Percentiles rank a stretch among this genome's conserved stretches.
Conservation (phyloP, 2,888 invertebrate genomes). For the Erebia epiphron region DNA sequence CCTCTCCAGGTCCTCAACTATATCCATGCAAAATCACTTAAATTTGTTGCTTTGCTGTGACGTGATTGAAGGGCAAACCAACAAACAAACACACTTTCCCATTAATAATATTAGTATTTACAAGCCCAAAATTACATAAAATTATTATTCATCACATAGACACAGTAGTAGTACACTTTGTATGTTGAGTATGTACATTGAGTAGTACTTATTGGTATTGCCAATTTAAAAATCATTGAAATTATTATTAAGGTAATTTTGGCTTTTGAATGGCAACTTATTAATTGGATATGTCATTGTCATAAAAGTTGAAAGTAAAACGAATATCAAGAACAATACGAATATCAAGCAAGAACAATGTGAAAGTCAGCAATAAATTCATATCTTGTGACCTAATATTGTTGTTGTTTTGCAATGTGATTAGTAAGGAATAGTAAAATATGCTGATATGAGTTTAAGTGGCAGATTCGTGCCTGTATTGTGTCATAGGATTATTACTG, state of each 20-base stretch:
- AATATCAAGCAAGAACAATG: conserved; percentile 49
- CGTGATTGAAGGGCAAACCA: no score
- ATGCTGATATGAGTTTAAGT: conserved; percentile 35
- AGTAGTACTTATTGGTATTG: conserved; percentile 46
- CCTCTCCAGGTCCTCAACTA: no score
- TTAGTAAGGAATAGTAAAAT: conserved; percentile 22
- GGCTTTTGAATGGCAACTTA: conserved; percentile 52
- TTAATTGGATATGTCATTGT: conserved; percentile 50
- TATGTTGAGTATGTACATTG: not conserved
- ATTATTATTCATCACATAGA: not conserved
- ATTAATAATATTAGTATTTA: no score
- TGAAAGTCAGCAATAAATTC: conserved; percentile 62
- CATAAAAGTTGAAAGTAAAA: conserved; percentile 24
- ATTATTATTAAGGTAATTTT: conserved; percentile 34
- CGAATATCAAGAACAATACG: conserved; percentile 47
- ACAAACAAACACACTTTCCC: no score
- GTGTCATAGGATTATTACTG: conserved; percentile 26
- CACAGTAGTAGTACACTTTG: not conserved
- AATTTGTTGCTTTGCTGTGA: no score
- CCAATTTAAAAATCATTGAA: conserved; percentile 44
- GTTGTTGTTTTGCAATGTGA: conserved; percentile 29
- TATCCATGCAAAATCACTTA: no score
- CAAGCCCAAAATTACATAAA: no score
- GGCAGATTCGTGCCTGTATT: conserved; percentile 37
- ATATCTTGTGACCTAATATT: conserved; percentile 52